Conservation (phyloP, 1,140 invertebrate genomes). For the Drosophila trapezifrons region DNA sequence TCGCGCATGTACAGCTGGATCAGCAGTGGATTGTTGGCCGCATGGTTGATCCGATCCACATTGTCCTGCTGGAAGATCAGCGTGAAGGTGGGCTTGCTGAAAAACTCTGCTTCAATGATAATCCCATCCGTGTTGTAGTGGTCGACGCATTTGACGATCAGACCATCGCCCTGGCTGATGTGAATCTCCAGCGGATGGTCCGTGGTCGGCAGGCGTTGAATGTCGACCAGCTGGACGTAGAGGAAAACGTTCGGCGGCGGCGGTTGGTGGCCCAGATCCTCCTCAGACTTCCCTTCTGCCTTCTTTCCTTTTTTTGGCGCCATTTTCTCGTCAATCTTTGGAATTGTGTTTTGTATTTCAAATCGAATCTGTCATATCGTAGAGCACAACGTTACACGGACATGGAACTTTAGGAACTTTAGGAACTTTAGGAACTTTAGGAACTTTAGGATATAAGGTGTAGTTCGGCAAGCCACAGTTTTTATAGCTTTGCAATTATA, state of each 20-base stretch:
- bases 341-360: constrained; percentile 29
- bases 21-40: constrained; percentile 67
- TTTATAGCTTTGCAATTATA: no score
- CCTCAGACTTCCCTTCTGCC: background rate
- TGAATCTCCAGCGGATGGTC: constrained; percentile 23
- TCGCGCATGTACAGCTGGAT: constrained; percentile 53
- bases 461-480: no score
- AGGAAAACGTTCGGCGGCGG: constrained; percentile 61
- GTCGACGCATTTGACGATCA: constrained; percentile 58
- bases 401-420: background rate
- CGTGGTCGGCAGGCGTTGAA: constrained; percentile 15
- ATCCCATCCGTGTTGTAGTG: constrained; percentile 61
- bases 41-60: constrained; percentile 64
- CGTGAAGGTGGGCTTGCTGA: constrained; percentile 57
- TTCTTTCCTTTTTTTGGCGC: constrained; percentile 30
- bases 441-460: no score
- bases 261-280: constrained; percentile 11
- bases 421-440: no score
- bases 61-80: constrained; percentile 69
- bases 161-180: constrained; percentile 9
- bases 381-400: background rate
- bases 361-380: background rate
- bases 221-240: constrained; percentile 48
- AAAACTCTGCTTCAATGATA: constrained; percentile 46
- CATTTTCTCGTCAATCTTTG: constrained; percentile 22